Percentiles rank a stretch among this genome's conserved stretches.
Evolutionary conservation across 2,888 invertebrate species (phyloP).

Genomic region (Caradrina kadenii): DNA sequence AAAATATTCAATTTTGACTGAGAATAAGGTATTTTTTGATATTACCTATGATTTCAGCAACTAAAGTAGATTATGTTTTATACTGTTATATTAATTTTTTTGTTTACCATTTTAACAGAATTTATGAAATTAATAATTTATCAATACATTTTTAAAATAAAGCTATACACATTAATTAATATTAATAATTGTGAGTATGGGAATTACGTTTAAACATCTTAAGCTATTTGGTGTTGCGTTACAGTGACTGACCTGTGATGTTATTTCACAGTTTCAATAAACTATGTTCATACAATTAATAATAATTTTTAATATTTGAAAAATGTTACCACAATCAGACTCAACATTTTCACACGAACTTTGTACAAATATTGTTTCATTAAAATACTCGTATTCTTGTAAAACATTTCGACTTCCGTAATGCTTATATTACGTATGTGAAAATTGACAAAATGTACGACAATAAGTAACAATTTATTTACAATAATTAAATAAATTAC

Average conservation of each 20-base stretch:
- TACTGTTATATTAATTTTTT: conserved; percentile 2
- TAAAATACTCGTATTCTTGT: conserved; percentile 72
- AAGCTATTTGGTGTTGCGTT: conserved; percentile 88
- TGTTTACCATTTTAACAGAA: not conserved
- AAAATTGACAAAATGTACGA: conserved; percentile 83
- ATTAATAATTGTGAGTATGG: conserved; percentile 67
- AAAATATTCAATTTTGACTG: conserved; percentile 32
- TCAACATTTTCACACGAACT: conserved; percentile 83
- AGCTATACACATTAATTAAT: conserved; percentile 44
- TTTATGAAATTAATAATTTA: conserved; percentile 3
- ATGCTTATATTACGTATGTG: conserved; percentile 84
- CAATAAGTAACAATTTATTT: conserved; percentile 74
- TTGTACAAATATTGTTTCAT: conserved; percentile 85
- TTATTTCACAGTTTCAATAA: conserved; percentile 77
- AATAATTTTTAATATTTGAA: conserved; percentile 76
- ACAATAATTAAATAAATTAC: conserved; percentile 70
- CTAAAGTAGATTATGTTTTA: not conserved
- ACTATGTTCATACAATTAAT: conserved; percentile 73
- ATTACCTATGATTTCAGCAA: conserved; percentile 15
- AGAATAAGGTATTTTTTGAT: not conserved
- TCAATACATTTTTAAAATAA: conserved; percentile 29
- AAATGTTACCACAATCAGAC: conserved; percentile 83
- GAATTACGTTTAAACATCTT: conserved; percentile 75
- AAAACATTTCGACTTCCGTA: conserved; percentile 68
- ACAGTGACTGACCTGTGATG: conserved; percentile 81